Evolutionary conservation across 2,888 invertebrate species (phyloP).

Genomic region (Ganaspis brasiliensis): DNA sequence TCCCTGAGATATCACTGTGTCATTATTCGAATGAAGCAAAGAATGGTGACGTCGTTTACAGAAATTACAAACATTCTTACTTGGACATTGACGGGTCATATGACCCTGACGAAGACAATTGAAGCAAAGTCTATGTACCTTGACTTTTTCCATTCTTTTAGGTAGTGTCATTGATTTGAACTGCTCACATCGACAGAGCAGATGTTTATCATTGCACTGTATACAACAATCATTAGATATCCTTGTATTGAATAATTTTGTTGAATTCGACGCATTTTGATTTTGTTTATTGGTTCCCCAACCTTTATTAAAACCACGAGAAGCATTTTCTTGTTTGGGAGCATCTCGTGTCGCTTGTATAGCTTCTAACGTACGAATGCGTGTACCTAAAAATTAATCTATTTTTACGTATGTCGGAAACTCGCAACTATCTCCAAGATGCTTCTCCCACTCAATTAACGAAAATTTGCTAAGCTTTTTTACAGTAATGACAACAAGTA

Average conservation of each 20-base stretch:
- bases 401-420: neutral
- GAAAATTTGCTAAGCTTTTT: neutral
- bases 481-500: neutral
- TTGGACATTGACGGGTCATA: neutral
- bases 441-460: neutral
- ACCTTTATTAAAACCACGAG: neutral
- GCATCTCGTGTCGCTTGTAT: neutral
- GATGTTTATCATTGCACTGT: constrained; percentile 9
- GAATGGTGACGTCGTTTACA: constrained; percentile 22
- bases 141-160: neutral
- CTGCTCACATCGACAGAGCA: neutral
- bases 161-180: neutral
- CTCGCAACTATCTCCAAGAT: neutral
- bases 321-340: neutral
- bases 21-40: neutral
- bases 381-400: neutral
- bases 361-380: neutral
- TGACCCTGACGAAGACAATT: constrained; percentile 9
- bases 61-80: neutral
- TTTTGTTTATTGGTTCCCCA: neutral
- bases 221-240: neutral
- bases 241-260: neutral
- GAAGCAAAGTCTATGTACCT: constrained; percentile 8
- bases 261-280: neutral
- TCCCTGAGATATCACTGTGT: too few species aligned